phyloP scores from a whole-genome alignment of 2,113 vertebrate species.

The Catagonus wagneri region DNA sequence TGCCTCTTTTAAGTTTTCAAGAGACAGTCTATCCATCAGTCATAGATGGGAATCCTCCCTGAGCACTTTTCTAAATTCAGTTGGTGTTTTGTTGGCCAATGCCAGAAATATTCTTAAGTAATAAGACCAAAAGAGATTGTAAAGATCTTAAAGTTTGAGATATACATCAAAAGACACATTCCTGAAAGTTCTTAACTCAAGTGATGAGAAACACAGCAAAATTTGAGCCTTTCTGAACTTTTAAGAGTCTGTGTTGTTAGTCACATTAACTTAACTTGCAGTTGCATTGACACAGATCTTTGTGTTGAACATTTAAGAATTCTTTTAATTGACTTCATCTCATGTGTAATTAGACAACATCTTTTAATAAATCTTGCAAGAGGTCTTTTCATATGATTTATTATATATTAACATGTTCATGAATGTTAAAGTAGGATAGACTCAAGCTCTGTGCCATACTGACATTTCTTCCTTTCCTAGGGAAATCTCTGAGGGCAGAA shows the following conservation, averaged over 20 bases:
- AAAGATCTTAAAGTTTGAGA: slow-evolving; percentile 23
- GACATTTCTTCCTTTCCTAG: neutral
- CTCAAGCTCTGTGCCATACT: neutral
- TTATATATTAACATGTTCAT: neutral
- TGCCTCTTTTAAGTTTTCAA: neutral
- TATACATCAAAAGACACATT: slow-evolving; percentile 56
- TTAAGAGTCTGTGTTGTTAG: neutral
- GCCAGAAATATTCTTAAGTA: neutral
- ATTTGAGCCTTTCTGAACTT: neutral
- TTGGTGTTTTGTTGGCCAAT: slow-evolving; percentile 52
- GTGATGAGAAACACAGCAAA: neutral
- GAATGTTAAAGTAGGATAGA: neutral
- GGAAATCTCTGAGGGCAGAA: neutral
- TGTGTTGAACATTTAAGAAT: slow-evolving; percentile 33
- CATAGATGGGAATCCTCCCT: neutral
- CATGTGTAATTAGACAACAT: neutral
- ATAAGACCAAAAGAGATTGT: neutral
- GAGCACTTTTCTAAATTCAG: neutral
- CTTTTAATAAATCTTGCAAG: slow-evolving; percentile 37
- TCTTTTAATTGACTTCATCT: neutral
- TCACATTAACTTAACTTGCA: slow-evolving; percentile 10
- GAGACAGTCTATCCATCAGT: neutral
- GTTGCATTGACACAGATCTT: neutral
- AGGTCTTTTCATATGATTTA: neutral
- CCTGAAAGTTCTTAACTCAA: slow-evolving; percentile 26